Conservation (phyloP, 2,113 vertebrate genomes). For the Lepus europaeus region DNA sequence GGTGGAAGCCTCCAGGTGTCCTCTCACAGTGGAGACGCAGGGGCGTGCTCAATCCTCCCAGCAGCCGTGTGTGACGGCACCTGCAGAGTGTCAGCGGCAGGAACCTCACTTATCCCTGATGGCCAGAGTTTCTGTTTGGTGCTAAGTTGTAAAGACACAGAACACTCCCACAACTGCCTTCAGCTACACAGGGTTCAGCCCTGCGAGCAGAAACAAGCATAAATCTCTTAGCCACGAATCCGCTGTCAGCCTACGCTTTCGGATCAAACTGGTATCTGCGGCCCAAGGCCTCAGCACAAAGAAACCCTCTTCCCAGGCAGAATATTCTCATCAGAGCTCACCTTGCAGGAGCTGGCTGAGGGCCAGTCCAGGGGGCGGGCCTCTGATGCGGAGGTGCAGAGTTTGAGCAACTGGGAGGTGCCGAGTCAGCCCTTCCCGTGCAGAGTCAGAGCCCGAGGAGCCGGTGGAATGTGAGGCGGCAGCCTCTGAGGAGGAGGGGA, state of each 20-base stretch:
- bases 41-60: background rate
- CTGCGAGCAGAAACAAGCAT: background rate
- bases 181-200: background rate
- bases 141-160: background rate
- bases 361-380: background rate
- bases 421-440: background rate
- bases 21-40: background rate
- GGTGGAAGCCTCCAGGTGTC: background rate
- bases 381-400: background rate
- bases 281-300: background rate
- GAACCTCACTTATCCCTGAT: background rate
- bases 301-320: background rate
- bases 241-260: background rate
- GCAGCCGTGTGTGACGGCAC: background rate
- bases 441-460: background rate
- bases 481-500: background rate
- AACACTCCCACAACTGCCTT: background rate
- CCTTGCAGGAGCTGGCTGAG: background rate
- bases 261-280: background rate
- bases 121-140: background rate
- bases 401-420: background rate
- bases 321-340: background rate
- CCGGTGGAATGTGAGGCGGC: accelerated
- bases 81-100: background rate
- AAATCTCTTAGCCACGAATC: background rate